A percentile compares a stretch with the other conserved stretches of the same genome.
Conservation (phyloP, 2,113 vertebrate species). For the Chamaea fasciata region DNA sequence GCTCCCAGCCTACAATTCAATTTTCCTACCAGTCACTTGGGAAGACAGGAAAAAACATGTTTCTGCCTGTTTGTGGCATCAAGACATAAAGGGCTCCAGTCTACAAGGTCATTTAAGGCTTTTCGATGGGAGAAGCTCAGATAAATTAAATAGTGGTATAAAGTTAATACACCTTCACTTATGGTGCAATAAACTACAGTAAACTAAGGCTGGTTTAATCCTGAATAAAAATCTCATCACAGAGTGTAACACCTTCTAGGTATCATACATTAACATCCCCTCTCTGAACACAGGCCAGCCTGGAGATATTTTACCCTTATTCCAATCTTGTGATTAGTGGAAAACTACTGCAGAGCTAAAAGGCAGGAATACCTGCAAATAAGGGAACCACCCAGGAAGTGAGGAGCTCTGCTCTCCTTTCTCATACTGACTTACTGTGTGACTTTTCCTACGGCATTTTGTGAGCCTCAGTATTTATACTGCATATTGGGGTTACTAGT, state of each 20-base stretch:
- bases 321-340: not conserved
- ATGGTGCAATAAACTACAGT: not conserved
- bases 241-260: not conserved
- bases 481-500: not conserved
- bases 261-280: accelerated
- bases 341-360: not conserved
- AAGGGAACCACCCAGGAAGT: not conserved
- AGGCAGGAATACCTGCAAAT: not conserved
- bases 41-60: not conserved
- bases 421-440: not conserved
- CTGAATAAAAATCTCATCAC: not conserved
- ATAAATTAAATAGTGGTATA: not conserved
- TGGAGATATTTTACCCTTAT: not conserved
- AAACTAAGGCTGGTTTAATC: not conserved
- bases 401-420: not conserved
- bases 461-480: not conserved
- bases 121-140: not conserved
- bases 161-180: not conserved
- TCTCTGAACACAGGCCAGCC: not conserved
- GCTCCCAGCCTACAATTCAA: constrained; percentile 19
- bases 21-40: not conserved
- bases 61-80: not conserved
- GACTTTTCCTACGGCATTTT: not conserved
- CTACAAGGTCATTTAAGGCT: not conserved
- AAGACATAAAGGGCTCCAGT: not conserved